Evolutionary conservation across 2,888 invertebrate species (phyloP).

Genomic region (Rhyacophila evoluta): DNA sequence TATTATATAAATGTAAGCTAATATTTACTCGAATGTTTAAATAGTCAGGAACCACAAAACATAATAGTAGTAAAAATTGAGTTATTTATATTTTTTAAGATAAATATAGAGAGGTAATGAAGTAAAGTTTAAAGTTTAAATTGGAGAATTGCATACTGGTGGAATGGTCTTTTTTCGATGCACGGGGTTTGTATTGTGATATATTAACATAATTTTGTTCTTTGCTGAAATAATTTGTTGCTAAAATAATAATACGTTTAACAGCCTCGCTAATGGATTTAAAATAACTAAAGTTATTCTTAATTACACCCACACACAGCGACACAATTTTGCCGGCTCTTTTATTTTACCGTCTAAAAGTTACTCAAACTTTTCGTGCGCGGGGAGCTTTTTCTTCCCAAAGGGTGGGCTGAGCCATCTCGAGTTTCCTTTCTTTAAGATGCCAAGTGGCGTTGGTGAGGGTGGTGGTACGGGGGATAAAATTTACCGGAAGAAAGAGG

Average conservation of each 20-base stretch:
- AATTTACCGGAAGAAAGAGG: conserved; percentile 20
- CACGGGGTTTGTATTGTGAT: no score
- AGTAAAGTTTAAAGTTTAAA: no score
- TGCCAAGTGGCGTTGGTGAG: conserved; percentile 33
- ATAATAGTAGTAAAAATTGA: no score
- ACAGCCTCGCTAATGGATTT: not conserved
- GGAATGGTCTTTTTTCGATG: no score
- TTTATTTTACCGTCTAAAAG: conserved; percentile 17
- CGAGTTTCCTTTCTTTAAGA: conserved; percentile 30
- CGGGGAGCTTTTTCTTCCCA: conserved; percentile 24
- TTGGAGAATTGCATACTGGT: no score
- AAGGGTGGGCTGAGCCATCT: conserved; percentile 22
- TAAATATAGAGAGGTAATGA: no score
- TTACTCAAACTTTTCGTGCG: conserved; percentile 1
- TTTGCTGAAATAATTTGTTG: no score
- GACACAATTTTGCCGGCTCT: conserved; percentile 12
- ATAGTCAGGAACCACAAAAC: no score
- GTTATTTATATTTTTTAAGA: no score
- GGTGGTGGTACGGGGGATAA: conserved; percentile 25
- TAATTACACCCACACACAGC: conserved; percentile 1
- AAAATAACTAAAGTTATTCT: not conserved
- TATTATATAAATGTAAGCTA: no score
- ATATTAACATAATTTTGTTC: no score
- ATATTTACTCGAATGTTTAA: no score
- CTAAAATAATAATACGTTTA: not conserved